A percentile compares a stretch with the other conserved stretches of the same genome.
Conservation (phyloP, 2,797 vertebrate species). For the Bovichtus diacanthus region DNA sequence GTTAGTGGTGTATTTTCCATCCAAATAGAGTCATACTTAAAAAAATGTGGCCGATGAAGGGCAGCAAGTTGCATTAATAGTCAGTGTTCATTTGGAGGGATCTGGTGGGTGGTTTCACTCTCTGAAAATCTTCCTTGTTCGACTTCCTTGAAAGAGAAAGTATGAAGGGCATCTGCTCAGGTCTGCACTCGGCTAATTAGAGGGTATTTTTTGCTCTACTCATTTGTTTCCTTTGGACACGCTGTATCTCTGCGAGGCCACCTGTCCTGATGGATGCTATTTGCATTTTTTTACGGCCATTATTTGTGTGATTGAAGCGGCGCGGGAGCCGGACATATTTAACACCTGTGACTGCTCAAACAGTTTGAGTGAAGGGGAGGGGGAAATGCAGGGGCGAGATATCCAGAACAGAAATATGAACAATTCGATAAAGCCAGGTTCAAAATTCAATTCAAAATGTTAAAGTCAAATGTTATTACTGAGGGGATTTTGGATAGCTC, state of each 20-base stretch:
- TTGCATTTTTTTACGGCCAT: constrained; percentile 42
- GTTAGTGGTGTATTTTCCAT: background rate
- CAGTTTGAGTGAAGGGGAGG: background rate
- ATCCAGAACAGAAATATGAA: too few relatives aligned
- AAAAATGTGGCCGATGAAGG: constrained; percentile 25
- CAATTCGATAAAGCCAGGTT: too few relatives aligned
- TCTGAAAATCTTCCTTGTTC: constrained; percentile 2
- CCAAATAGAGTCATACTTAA: constrained; percentile 27
- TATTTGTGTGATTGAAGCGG: constrained; percentile 19
- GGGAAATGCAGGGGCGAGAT: background rate
- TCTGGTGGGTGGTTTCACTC: constrained; percentile 24
- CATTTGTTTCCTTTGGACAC: constrained; percentile 54
- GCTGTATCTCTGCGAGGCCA: constrained; percentile 55
- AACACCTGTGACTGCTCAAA: constrained; percentile 34
- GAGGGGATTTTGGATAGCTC: too few relatives aligned
- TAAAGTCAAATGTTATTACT: too few relatives aligned
- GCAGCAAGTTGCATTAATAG: background rate
- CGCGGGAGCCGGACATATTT: constrained; percentile 1
- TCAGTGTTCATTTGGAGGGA: constrained; percentile 16
- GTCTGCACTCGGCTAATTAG: constrained; percentile 38
- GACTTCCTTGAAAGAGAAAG: constrained; percentile 39
- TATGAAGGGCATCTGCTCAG: constrained; percentile 36
- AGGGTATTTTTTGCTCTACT: constrained; percentile 27
- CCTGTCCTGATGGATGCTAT: constrained; percentile 46
- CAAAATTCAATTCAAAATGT: too few relatives aligned